These are phyloP conservation scores for Morpho helenor DNA, from an alignment of 2,888 invertebrate species.

Conservation along the genomic window DNA sequence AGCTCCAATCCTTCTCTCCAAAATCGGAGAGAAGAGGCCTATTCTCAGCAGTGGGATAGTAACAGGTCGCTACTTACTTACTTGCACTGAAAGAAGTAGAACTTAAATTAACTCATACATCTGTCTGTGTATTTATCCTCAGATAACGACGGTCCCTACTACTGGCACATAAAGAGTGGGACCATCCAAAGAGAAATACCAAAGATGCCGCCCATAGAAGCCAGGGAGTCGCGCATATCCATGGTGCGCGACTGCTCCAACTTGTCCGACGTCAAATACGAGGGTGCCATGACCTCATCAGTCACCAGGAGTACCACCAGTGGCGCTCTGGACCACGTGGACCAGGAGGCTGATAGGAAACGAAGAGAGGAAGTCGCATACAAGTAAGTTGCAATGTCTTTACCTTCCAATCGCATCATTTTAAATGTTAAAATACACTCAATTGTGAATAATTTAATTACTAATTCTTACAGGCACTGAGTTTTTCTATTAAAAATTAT, in stretches of 20 bases:
- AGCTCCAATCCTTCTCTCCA: too few relatives aligned
- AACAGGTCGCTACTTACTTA: too few relatives aligned
- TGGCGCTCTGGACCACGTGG: conserved; percentile 85
- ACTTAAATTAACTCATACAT: too few relatives aligned
- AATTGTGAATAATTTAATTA: background rate
- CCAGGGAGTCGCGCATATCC: conserved; percentile 63
- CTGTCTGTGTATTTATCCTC: conserved; percentile 22
- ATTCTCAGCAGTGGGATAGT: too few relatives aligned
- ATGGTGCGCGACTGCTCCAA: conserved; percentile 70
- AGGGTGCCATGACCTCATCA: conserved; percentile 80
- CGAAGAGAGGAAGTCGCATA: conserved; percentile 87
- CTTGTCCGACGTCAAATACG: conserved; percentile 72
- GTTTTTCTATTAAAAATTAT: too few relatives aligned
- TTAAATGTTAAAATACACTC: background rate
- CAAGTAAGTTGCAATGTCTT: conserved; percentile 78
- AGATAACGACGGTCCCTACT: conserved; percentile 96
- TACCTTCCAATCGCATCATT: background rate
- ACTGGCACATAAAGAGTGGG: conserved; percentile 99
- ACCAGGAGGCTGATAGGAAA: conserved; percentile 82
- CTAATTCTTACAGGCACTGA: too few relatives aligned
- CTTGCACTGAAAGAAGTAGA: too few relatives aligned
- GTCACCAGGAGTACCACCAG: conserved; percentile 91
- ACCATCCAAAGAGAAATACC: conserved; percentile 94
- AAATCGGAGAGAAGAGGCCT: too few relatives aligned
- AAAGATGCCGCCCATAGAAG: conserved; percentile 66